Percentiles rank a stretch among this genome's conserved stretches.
Conservation (phyloP, 2,888 invertebrate species). For the Melinaea menophilus region DNA sequence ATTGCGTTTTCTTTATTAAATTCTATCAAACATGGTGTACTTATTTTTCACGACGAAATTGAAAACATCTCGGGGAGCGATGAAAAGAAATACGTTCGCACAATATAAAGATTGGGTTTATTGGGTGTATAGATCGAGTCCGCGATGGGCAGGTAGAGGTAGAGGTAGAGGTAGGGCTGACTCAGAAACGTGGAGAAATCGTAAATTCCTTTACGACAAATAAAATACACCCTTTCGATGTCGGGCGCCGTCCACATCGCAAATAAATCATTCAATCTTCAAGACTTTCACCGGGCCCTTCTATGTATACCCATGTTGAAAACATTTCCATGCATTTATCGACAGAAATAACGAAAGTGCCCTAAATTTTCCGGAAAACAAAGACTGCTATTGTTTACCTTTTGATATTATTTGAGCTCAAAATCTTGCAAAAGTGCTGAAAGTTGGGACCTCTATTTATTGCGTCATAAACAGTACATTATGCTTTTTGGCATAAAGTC, state of each 20-base stretch:
- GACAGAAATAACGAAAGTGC: background rate
- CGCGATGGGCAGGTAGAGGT: conserved; percentile 43
- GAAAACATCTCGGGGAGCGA: conserved; percentile 55
- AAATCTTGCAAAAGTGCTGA: conserved; percentile 3
- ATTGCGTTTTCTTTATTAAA: conserved; percentile 63
- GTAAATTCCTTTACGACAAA: conserved; percentile 72
- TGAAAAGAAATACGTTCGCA: conserved; percentile 56
- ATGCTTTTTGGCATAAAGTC: conserved; percentile 12
- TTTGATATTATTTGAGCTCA: background rate
- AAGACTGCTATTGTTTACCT: background rate
- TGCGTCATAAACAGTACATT: conserved; percentile 16
- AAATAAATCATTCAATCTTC: conserved; percentile 69
- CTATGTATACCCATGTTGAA: conserved; percentile 4
- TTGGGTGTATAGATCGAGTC: conserved; percentile 53
- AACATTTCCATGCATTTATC: conserved; percentile 9
- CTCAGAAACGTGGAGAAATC: conserved; percentile 45
- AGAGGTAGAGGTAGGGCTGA: conserved; percentile 33
- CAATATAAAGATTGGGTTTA: conserved; percentile 69
- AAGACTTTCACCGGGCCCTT: conserved; percentile 39
- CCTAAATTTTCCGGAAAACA: conserved; percentile 1
- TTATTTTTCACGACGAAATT: conserved; percentile 67
- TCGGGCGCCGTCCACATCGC: conserved; percentile 44
- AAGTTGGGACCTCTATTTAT: conserved; percentile 12
- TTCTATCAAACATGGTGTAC: conserved; percentile 45
- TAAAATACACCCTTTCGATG: conserved; percentile 58